phyloP scores from a whole-genome alignment of 2,113 vertebrate genomes.

The Hiodon alosoides region DNA sequence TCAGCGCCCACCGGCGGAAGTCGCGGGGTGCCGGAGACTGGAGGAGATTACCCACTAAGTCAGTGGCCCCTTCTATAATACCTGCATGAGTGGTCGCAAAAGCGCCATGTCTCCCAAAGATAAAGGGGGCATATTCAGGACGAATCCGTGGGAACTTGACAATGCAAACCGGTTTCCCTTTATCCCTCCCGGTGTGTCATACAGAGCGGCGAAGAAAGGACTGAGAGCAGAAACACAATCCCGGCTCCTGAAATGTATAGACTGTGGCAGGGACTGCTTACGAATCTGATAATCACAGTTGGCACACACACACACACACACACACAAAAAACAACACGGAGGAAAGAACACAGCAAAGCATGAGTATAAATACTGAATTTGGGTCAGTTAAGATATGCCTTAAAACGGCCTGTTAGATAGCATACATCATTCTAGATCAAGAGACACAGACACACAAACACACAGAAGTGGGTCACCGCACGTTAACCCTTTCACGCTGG shows the following conservation, averaged over 20 bases:
- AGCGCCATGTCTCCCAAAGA: neutral
- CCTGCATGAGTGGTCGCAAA: neutral
- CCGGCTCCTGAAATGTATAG: too few relatives aligned
- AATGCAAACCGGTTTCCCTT: neutral
- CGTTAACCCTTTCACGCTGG: too few relatives aligned
- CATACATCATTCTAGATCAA: too few relatives aligned
- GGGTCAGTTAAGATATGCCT: conserved; percentile 8
- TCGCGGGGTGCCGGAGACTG: conserved; percentile 2
- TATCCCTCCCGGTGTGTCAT: neutral
- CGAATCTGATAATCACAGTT: too few relatives aligned
- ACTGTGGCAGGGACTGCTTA: too few relatives aligned
- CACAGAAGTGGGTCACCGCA: too few relatives aligned
- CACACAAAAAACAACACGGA: neutral
- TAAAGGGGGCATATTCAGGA: neutral
- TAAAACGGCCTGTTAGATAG: too few relatives aligned
- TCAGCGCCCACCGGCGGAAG: neutral
- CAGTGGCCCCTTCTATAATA: neutral
- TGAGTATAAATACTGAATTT: neutral
- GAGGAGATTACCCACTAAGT: neutral
- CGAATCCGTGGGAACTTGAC: neutral
- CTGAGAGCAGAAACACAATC: neutral
- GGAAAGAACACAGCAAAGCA: neutral
- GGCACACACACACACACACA: too few relatives aligned
- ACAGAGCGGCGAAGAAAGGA: neutral
- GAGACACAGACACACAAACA: too few relatives aligned